phyloP scores from a whole-genome alignment of 1,140 invertebrate genomes.

The Trachymyrmex septentrionalis region DNA sequence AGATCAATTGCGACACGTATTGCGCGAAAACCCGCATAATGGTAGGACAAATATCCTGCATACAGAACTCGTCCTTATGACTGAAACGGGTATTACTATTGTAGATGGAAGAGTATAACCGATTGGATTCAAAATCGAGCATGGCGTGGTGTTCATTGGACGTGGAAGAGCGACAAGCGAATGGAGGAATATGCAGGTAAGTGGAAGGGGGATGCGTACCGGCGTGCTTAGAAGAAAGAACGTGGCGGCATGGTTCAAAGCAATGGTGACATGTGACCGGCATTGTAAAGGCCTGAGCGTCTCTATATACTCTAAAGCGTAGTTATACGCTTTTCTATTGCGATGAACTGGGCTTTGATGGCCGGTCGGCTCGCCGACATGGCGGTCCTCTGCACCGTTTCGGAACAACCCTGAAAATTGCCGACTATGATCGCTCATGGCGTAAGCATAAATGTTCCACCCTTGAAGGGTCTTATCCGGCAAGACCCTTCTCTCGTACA shows the following conservation, averaged over 20 bases:
- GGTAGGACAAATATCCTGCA: conserved; percentile 46
- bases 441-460: conserved; percentile 34
- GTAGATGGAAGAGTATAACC: conserved; percentile 61
- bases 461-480: conserved; percentile 1
- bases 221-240: conserved; percentile 71
- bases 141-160: conserved; percentile 65
- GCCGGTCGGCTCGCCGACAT: conserved; percentile 65
- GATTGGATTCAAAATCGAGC: conserved; percentile 74
- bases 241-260: conserved; percentile 77
- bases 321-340: conserved; percentile 79
- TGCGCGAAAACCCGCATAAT: conserved; percentile 27
- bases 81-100: conserved; percentile 29
- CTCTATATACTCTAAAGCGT: conserved; percentile 67
- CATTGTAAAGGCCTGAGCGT: conserved; percentile 73
- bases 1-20: conserved; percentile 25
- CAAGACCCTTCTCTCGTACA: neutral
- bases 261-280: conserved; percentile 80
- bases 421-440: conserved; percentile 58
- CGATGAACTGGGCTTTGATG: conserved; percentile 75
- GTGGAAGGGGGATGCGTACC: conserved; percentile 64
- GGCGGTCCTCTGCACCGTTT: conserved; percentile 46
- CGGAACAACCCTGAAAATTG: conserved; percentile 68
- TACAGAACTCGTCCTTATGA: conserved; percentile 8
- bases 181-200: conserved; percentile 37
- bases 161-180: conserved; percentile 49